Evolutionary conservation across 2,113 vertebrate genomes (phyloP), one percentile per base, ranked within the genome.

Genomic region (Coptodon bakossiorum): DNA sequence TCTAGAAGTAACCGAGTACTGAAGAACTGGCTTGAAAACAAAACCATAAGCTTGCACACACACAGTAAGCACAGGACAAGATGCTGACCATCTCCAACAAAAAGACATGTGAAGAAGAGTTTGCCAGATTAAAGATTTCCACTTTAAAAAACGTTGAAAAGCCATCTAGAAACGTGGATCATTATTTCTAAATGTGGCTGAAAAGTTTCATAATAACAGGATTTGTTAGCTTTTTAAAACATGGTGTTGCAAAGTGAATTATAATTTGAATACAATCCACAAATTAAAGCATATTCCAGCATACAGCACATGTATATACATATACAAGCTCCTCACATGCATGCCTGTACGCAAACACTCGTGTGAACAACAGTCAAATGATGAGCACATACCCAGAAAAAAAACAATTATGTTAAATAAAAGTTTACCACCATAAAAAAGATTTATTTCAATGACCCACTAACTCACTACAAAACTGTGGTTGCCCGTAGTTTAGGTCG

Each of bases 391-490:
- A 6, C 40, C 0, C 43, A 52, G 45, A 31, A 78, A 6, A 12
- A 31, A 50, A 14, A 4, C 43, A 4, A 50, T 24, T 43, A 1
- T 27, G 68, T 73, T 11, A n/a, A 66, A 73, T 45, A 45, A 45
- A 45, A 7, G 14, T 27, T 73, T 2, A 71, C n/a, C 38, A 16
- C 12, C 34, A 43, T 6, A 45, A 27, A 17, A 5, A 76, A 45
- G 40, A 29, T 17, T 17, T 45, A 0, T 76, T 29, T 29, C 27
- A 48, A 31, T 12, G 71, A 76, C 0, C 2, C 24, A 19, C 24
- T 0, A 73, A 27, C 2, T 76, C 40, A 27, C 66, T 7, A 0
- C 68, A 7, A 27, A 17, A 6, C 22, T 48, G 24, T 7, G 40
- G 68, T 48, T 1, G 7, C 1, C 22, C 0, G 1, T 1, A 27